Evolutionary conservation across 2,888 invertebrate genomes (phyloP), one percentile per base, ranked within the genome.

Genomic region (Exephanes ischioxanthus): DNA sequence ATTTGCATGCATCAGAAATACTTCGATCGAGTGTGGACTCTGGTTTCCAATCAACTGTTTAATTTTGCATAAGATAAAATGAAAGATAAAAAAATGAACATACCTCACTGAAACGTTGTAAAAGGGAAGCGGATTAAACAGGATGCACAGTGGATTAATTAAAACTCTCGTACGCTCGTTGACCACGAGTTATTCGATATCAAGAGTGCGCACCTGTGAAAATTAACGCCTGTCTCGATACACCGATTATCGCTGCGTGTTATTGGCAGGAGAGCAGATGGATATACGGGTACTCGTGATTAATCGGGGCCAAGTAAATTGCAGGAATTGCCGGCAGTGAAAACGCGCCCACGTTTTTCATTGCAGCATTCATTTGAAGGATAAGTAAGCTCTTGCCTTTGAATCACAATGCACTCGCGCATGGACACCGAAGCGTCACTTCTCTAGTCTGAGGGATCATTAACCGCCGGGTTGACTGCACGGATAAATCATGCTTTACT

Each of bases 401-500:
- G 55, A 86, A 63, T 55, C 77, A 73, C 45, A 76, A 76, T 66
- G 73, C 71, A 77, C 73, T 87, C 77, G 87, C 85, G 87, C 87
- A 61, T 63, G 37, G n/a, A 37, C 22, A 63, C 58, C 87, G 75
- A 71, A 77, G 79, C 26, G 82, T 83, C 53, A 33, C 30, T 45
- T 53, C 72, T 71, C 67, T 33, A 14, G 76, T 79, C 76, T 80
- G 67, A 53, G 80, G 80, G 85, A 83, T 83, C 83, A 83, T 85
- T 80, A 85, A 85, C 85, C 85, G 83, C 83, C 84, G 80, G 80
- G 87, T 80, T 84, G 86, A 87, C 85, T 84, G 89, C 82, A 85
- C 86, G 88, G 89, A 92, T 92, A 92, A 92, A 93, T 93, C 92
- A 92, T 87, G 91, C 90, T 92, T 92, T 91, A 92, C 88, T 87